Conservation (phyloP, 2,888 invertebrate genomes). For the Cyrtodaria siliqua region DNA sequence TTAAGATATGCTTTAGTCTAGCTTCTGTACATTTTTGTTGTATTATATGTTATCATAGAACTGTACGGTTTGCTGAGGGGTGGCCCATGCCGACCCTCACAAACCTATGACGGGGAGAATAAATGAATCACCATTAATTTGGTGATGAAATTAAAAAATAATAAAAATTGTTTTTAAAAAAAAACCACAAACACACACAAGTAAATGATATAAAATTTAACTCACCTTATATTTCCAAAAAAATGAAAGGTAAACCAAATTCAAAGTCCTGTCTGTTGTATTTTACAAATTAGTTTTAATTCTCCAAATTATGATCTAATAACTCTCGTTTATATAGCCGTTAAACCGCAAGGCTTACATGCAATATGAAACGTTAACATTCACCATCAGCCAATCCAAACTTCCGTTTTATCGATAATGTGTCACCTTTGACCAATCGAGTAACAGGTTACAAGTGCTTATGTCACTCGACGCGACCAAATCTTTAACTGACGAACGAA, state of each 20-base stretch:
- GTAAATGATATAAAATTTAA: no score
- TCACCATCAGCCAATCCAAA: constrained; percentile 43
- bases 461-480: not conserved
- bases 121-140: no score
- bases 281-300: not conserved
- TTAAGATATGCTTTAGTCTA: no score
- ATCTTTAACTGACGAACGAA: no score
- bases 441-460: constrained; percentile 29
- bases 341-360: not conserved
- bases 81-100: no score
- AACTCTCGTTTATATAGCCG: constrained; percentile 10
- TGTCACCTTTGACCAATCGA: constrained; percentile 52
- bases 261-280: not conserved
- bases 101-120: no score
- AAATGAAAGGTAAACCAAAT: not conserved
- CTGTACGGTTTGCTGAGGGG: no score
- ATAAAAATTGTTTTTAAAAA: no score
- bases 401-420: constrained; percentile 44
- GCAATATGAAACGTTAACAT: not conserved
- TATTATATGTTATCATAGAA: no score
- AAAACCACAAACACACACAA: no score
- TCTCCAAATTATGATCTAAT: constrained; percentile 6
- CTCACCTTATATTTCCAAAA: constrained; percentile 2
- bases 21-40: no score
- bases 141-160: no score